A percentile compares a stretch with the other conserved stretches of the same genome.
phyloP scores from a whole-genome alignment of 2,797 vertebrate species.

The Cyclura pinguis region DNA sequence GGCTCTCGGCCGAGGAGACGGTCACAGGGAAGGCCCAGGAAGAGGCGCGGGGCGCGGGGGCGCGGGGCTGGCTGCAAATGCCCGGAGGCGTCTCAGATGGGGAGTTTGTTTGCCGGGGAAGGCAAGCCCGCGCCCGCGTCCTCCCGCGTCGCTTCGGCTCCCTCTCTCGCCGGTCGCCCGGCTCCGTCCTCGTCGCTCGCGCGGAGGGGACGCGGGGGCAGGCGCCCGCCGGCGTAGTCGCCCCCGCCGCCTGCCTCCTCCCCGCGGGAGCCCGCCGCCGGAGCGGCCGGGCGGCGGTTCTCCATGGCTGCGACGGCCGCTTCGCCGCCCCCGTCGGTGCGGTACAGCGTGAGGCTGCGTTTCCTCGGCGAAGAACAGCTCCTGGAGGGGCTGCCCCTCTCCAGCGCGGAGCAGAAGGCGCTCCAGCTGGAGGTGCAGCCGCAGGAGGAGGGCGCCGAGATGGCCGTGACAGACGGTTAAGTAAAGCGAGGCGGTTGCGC shows the following conservation, averaged over 20 bases:
- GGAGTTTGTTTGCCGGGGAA: rapidly evolving
- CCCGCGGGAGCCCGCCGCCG: no score
- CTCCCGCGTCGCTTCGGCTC: no score
- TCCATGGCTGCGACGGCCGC: not conserved
- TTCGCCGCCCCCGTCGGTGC: not conserved
- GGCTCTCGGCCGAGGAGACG: rapidly evolving
- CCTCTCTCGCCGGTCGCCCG: not conserved
- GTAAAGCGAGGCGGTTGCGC: not conserved
- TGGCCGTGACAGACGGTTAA: conserved; percentile 57
- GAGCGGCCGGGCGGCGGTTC: no score
- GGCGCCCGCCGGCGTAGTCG: not conserved
- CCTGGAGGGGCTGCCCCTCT: conserved; percentile 16
- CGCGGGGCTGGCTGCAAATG: not conserved
- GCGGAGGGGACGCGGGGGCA: no score
- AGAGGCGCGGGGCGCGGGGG: rapidly evolving
- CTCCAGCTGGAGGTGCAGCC: conserved; percentile 49
- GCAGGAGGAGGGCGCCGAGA: conserved; percentile 8
- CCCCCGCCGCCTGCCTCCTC: not conserved
- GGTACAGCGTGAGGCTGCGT: conserved; percentile 42
- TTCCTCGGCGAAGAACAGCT: conserved; percentile 54
- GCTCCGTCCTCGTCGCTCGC: rapidly evolving
- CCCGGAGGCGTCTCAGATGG: not conserved
- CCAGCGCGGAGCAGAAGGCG: not conserved
- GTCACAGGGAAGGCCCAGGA: rapidly evolving
- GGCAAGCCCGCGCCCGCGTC: not conserved